phyloP scores from a whole-genome alignment of 2,797 vertebrate genomes.

The Schizopygopsis pylzovi region DNA sequence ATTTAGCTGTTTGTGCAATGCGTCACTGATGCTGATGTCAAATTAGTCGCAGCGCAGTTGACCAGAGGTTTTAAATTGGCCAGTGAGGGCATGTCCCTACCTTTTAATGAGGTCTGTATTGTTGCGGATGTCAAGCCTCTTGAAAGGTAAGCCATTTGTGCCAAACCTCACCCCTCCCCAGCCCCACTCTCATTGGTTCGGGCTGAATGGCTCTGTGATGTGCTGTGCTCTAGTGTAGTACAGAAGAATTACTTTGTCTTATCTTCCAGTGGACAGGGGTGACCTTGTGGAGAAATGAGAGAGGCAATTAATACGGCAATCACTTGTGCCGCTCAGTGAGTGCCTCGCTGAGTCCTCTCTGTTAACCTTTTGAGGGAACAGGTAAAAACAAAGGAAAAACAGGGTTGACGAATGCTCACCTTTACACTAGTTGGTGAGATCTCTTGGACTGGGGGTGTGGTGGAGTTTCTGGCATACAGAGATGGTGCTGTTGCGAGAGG shows the following conservation, averaged over 20 bases:
- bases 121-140: conserved; percentile 59
- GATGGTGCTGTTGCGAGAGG: background rate
- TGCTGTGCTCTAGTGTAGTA: conserved; percentile 58
- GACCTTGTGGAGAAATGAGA: conserved; percentile 78
- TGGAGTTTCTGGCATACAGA: background rate
- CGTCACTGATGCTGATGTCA: conserved; percentile 43
- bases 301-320: conserved; percentile 86
- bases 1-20: conserved; percentile 18
- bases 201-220: conserved; percentile 70
- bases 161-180: conserved; percentile 38
- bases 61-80: conserved; percentile 57
- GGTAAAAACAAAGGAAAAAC: conserved; percentile 49
- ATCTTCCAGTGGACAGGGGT: conserved; percentile 71
- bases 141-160: conserved; percentile 59
- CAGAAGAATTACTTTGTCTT: conserved; percentile 66
- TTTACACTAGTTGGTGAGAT: conserved; percentile 22
- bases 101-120: conserved; percentile 66
- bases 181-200: conserved; percentile 68
- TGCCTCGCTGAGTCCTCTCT: conserved; percentile 76
- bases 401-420: conserved; percentile 33
- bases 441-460: background rate
- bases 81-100: conserved; percentile 49
- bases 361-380: conserved; percentile 78
- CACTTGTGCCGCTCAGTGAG: conserved; percentile 80
- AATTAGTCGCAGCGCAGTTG: conserved; percentile 36